Evolutionary conservation across 2,888 invertebrate species (phyloP).

Genomic region (Tridacna crocea): DNA sequence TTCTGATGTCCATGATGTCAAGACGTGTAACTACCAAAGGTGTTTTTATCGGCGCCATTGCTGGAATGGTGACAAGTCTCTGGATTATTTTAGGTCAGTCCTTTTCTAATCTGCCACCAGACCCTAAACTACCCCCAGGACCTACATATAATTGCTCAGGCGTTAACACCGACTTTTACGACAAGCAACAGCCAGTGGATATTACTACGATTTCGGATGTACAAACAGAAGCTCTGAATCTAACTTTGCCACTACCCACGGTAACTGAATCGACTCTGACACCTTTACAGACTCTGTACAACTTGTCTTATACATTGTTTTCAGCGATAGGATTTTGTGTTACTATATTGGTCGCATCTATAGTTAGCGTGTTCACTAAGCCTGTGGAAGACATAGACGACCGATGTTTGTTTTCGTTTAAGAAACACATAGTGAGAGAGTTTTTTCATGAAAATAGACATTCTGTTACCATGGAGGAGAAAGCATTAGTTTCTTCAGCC

Average conservation of each 20-base stretch:
- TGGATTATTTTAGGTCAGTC: conserved; percentile 36
- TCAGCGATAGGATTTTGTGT: conserved; percentile 23
- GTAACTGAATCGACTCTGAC: not conserved
- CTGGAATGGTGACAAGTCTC: conserved; percentile 33
- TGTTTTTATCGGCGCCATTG: conserved; percentile 28
- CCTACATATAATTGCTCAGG: conserved; percentile 31
- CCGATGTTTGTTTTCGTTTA: conserved; percentile 31
- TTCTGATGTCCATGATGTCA: conserved; percentile 34
- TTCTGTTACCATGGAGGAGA: too few species aligned
- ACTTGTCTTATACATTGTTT: conserved; percentile 28
- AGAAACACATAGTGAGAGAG: conserved; percentile 24
- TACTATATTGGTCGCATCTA: conserved; percentile 18
- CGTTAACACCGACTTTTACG: not conserved
- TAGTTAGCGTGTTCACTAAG: conserved; percentile 18
- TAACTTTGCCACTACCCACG: not conserved
- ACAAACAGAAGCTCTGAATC: not conserved
- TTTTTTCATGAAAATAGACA: not conserved
- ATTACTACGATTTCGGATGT: not conserved
- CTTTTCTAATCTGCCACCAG: conserved; percentile 19
- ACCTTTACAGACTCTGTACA: conserved; percentile 24
- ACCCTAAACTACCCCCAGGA: conserved; percentile 25
- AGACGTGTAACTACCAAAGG: conserved; percentile 40
- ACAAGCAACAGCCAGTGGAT: too few species aligned
- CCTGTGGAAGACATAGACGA: conserved; percentile 15
- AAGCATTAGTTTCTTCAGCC: too few species aligned